phyloP scores from a whole-genome alignment of 2,797 vertebrate genomes.

The Lophotriccus pileatus region DNA sequence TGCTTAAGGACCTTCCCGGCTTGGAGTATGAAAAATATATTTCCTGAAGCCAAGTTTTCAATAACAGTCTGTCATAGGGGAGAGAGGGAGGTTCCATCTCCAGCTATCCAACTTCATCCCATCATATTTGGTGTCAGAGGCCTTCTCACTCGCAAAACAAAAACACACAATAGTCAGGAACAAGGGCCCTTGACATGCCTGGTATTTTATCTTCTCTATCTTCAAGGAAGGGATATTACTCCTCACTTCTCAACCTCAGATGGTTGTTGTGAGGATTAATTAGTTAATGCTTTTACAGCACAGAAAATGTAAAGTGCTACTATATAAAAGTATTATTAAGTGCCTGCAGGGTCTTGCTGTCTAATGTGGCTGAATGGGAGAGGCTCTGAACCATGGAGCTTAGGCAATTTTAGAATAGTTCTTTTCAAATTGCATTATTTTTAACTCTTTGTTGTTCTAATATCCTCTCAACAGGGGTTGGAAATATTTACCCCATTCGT shows the following conservation, averaged over 20 bases:
- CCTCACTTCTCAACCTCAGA: slow-evolving; percentile 19
- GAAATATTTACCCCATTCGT: neutral
- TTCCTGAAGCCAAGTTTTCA: neutral
- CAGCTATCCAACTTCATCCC: neutral
- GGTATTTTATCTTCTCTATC: slow-evolving; percentile 27
- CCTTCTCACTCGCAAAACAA: neutral
- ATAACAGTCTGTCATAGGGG: neutral
- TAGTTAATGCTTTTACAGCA: slow-evolving; percentile 52
- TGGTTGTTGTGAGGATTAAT: slow-evolving; percentile 55
- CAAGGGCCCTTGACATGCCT: neutral
- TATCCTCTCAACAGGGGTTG: neutral
- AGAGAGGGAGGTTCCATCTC: neutral
- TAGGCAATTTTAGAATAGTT: slow-evolving; percentile 49
- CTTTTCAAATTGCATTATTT: slow-evolving; percentile 46
- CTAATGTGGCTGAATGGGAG: slow-evolving; percentile 43
- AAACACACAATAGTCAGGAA: neutral
- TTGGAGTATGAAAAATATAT: neutral
- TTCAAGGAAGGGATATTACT: slow-evolving; percentile 9
- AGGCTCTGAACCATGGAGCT: slow-evolving; percentile 36
- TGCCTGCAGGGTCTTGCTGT: slow-evolving; percentile 49
- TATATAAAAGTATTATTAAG: slow-evolving; percentile 53
- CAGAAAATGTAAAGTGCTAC: slow-evolving; percentile 47
- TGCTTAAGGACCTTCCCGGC: neutral
- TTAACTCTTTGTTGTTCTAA: slow-evolving; percentile 40
- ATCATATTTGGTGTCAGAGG: neutral